Evolutionary conservation across 2,888 invertebrate species (phyloP).

Genomic region (Scaptomyza cyrtandrae): DNA sequence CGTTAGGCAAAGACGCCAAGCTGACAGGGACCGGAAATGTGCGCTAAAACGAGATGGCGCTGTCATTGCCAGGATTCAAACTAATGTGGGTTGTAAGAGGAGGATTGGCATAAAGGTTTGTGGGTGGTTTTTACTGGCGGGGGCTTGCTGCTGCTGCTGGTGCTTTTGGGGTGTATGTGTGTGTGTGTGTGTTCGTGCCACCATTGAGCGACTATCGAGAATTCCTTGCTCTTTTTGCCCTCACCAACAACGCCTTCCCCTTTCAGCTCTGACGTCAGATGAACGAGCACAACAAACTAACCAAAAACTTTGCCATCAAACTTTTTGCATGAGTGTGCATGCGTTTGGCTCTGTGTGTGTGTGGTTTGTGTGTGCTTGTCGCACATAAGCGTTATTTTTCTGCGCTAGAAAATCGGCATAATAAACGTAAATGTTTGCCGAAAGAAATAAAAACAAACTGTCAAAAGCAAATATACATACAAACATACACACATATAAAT

Average conservation of each 20-base stretch:
- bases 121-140: slow-evolving; percentile 22
- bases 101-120: not conserved
- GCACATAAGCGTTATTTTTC: slow-evolving; percentile 80
- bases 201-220: slow-evolving; percentile 41
- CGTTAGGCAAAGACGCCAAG: slow-evolving; percentile 34
- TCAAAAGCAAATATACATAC: slow-evolving; percentile 29
- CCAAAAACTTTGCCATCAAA: slow-evolving; percentile 38
- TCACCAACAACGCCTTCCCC: too few species aligned
- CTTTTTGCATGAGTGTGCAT: slow-evolving; percentile 27
- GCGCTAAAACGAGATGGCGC: slow-evolving; percentile 76
- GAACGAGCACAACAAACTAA: slow-evolving; percentile 39
- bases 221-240: not conserved
- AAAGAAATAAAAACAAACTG: slow-evolving; percentile 74
- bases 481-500: too few species aligned
- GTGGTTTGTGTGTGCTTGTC: slow-evolving; percentile 25
- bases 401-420: slow-evolving; percentile 80
- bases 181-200: slow-evolving; percentile 41
- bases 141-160: slow-evolving; percentile 11
- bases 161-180: slow-evolving; percentile 28
- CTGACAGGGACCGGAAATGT: slow-evolving; percentile 64
- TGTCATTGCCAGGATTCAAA: slow-evolving; percentile 41
- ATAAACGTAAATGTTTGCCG: slow-evolving; percentile 78
- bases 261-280: slow-evolving; percentile 51
- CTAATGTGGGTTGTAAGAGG: not conserved
- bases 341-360: slow-evolving; percentile 8